Conservation (phyloP, 2,888 invertebrate species). For the Saturnia japonica region DNA sequence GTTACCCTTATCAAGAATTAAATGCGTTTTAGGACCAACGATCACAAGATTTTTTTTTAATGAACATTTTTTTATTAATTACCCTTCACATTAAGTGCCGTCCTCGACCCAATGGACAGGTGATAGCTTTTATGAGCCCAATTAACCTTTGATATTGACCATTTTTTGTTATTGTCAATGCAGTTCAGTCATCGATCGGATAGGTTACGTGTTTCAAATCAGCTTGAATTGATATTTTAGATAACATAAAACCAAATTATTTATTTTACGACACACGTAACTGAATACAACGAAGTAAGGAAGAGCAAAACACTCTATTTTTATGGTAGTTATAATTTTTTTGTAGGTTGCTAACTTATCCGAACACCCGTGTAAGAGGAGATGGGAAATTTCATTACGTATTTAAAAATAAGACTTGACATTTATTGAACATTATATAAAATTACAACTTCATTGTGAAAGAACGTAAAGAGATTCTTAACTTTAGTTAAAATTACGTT, state of each 20-base stretch:
- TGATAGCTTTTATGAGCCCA: conserved; percentile 61
- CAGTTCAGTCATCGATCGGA: conserved; percentile 46
- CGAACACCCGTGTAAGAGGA: conserved; percentile 2
- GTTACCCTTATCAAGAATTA: conserved; percentile 82
- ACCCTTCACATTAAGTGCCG: conserved; percentile 49
- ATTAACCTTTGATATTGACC: conserved; percentile 59
- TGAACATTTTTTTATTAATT: conserved; percentile 59
- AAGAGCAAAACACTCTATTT: conserved; percentile 15
- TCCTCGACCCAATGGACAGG: conserved; percentile 14
- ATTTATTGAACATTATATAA: conserved; percentile 7
- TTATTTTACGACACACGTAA: conserved; percentile 18
- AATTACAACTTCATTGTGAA: conserved; percentile 12
- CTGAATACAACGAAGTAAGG: conserved; percentile 5
- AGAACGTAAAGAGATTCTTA: not conserved
- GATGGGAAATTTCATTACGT: conserved; percentile 7
- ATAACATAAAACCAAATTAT: conserved; percentile 23
- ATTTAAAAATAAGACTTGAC: conserved; percentile 6
- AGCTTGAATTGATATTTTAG: conserved; percentile 32
- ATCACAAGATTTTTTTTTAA: conserved; percentile 65
- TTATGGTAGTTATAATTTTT: conserved; percentile 16
- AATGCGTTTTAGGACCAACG: conserved; percentile 78
- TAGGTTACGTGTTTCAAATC: conserved; percentile 39
- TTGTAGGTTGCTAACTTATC: conserved; percentile 11
- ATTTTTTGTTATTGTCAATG: conserved; percentile 62
- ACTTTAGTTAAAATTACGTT: not conserved